These are phyloP conservation scores for Procavia capensis DNA, from an alignment of 2,113 vertebrate species.

Conservation along the genomic window DNA sequence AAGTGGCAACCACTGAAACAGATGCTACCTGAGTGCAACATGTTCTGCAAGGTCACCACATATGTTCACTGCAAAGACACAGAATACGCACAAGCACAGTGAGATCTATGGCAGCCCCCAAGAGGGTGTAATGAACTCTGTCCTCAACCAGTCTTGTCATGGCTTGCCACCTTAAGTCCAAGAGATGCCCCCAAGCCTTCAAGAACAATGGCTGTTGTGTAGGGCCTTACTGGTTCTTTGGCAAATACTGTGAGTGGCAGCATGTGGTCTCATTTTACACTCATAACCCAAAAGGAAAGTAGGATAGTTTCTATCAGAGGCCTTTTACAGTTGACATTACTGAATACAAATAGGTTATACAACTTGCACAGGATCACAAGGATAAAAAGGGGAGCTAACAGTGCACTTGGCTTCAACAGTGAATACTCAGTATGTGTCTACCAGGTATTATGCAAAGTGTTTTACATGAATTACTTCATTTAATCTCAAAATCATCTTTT, in stretches of 20 bases:
- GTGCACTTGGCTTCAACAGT: neutral
- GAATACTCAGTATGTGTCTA: neutral
- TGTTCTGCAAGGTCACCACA: conserved; percentile 38
- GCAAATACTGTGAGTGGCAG: fast-evolving
- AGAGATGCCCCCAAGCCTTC: neutral
- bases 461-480: neutral
- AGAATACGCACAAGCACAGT: conserved; percentile 42
- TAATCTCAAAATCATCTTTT: neutral
- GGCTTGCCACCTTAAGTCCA: fast-evolving
- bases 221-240: neutral
- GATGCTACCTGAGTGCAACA: neutral
- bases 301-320: neutral
- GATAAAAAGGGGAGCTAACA: too few relatives aligned
- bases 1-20: conserved; percentile 31
- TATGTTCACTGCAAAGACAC: neutral
- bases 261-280: neutral
- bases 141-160: conserved; percentile 62
- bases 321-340: neutral
- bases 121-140: neutral
- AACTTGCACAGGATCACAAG: conserved; percentile 25
- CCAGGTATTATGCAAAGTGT: neutral
- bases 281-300: neutral
- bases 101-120: neutral
- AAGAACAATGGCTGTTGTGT: neutral
- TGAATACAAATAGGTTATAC: neutral